These are phyloP conservation scores for Anseranas semipalmata DNA, from an alignment of 2,113 vertebrate species.

Conservation along the genomic window DNA sequence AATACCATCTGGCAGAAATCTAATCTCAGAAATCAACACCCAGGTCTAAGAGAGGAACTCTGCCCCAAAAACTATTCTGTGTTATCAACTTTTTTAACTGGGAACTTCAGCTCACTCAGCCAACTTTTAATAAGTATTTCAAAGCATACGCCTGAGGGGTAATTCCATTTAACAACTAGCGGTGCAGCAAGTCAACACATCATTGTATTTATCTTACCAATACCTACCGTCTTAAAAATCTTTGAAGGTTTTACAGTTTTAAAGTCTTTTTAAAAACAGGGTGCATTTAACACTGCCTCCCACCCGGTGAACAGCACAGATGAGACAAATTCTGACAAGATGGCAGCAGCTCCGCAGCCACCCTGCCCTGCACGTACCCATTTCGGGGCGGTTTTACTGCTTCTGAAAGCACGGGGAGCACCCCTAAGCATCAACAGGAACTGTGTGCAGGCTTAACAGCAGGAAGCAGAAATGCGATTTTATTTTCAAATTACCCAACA, in stretches of 20 bases:
- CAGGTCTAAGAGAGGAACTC: conserved; percentile 10
- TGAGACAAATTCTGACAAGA: not conserved
- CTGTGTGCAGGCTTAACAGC: not conserved
- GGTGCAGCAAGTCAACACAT: not conserved
- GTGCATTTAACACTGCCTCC: not conserved
- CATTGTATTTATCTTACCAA: not conserved
- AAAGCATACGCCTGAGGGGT: not conserved
- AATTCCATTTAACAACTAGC: not conserved
- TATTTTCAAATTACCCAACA: not conserved
- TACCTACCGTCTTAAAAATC: not conserved
- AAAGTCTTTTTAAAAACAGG: not conserved
- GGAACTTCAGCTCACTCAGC: not conserved
- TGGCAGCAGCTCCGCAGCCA: accelerated
- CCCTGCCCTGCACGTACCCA: not conserved
- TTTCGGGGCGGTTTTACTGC: not conserved
- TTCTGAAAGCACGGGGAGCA: not conserved
- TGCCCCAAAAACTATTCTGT: not conserved
- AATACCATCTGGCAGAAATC: conserved; percentile 35
- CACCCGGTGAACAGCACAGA: not conserved
- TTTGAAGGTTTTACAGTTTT: not conserved
- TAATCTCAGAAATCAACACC: conserved; percentile 18
- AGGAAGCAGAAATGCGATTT: not conserved
- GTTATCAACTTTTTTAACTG: conserved; percentile 5
- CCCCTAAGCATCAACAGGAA: not conserved
- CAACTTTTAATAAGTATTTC: not conserved